Conservation (phyloP, 2,888 invertebrate genomes). For the Ochropleura plecta region DNA sequence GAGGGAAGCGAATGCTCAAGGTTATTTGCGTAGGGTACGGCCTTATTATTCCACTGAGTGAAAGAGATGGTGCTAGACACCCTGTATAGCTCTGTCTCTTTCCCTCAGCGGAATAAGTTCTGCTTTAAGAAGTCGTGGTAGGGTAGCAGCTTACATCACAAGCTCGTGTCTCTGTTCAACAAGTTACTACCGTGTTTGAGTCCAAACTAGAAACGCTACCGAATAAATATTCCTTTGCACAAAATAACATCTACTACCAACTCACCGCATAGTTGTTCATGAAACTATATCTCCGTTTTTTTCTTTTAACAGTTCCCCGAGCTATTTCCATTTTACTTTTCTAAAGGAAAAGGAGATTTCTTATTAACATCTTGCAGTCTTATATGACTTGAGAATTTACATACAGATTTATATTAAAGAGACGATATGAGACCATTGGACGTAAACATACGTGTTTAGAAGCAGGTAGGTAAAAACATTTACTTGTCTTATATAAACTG, state of each 20-base stretch:
- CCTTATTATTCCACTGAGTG: no score
- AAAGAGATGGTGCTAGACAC: no score
- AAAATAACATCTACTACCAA: neutral
- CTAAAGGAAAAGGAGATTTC: slow-evolving; percentile 6
- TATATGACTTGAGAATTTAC: slow-evolving; percentile 11
- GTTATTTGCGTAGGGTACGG: no score
- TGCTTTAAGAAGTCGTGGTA: no score
- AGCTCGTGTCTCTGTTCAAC: neutral
- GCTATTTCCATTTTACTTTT: slow-evolving; percentile 14
- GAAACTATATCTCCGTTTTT: neutral
- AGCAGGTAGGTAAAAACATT: neutral
- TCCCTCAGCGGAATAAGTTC: no score
- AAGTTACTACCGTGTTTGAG: neutral
- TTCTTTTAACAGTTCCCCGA: neutral
- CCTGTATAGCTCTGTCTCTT: no score
- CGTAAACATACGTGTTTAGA: neutral
- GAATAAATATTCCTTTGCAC: neutral
- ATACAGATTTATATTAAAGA: neutral
- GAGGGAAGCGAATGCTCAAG: no score
- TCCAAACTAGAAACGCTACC: neutral
- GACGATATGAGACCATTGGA: neutral
- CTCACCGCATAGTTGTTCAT: neutral
- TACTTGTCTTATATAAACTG: neutral
- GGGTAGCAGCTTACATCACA: no score
- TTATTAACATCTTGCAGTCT: neutral